phyloP scores from a whole-genome alignment of 2,797 vertebrate genomes.

The Sebastes aleutianus region DNA sequence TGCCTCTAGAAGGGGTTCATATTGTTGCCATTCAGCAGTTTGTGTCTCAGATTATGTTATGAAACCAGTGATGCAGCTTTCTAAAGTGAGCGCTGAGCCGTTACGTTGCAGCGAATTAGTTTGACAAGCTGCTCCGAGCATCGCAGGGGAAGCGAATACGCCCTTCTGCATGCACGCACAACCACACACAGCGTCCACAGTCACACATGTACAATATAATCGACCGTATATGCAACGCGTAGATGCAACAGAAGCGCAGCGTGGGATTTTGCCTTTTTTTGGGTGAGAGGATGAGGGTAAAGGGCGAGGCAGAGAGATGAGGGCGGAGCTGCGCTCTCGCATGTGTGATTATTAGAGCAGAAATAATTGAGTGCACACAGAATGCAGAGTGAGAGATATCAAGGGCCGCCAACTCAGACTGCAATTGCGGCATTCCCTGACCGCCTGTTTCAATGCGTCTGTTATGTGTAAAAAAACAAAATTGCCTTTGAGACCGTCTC shows the following conservation, averaged over 20 bases:
- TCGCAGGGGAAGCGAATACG: neutral
- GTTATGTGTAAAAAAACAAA: neutral
- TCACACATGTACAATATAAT: neutral
- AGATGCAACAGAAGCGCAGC: neutral
- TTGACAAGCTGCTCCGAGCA: constrained; percentile 1
- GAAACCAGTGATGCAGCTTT: constrained; percentile 8
- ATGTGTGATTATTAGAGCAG: constrained; percentile 80
- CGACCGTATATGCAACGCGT: no score
- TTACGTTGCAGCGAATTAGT: constrained; percentile 4
- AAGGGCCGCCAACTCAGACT: constrained; percentile 20
- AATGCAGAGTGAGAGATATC: constrained; percentile 47
- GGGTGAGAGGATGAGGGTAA: neutral
- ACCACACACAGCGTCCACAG: neutral
- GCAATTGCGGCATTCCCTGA: neutral
- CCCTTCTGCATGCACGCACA: neutral
- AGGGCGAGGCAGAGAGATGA: constrained; percentile 28
- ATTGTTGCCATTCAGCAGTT: neutral
- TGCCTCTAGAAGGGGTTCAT: neutral
- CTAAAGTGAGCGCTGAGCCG: neutral
- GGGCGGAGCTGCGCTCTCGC: constrained; percentile 33
- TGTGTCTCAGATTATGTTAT: neutral
- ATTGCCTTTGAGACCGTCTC: neutral
- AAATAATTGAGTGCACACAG: constrained; percentile 71
- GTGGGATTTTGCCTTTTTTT: neutral
- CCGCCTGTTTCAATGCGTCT: neutral